Conservation (phyloP, 2,888 invertebrate species). For the Drosophila sordidapex region DNA sequence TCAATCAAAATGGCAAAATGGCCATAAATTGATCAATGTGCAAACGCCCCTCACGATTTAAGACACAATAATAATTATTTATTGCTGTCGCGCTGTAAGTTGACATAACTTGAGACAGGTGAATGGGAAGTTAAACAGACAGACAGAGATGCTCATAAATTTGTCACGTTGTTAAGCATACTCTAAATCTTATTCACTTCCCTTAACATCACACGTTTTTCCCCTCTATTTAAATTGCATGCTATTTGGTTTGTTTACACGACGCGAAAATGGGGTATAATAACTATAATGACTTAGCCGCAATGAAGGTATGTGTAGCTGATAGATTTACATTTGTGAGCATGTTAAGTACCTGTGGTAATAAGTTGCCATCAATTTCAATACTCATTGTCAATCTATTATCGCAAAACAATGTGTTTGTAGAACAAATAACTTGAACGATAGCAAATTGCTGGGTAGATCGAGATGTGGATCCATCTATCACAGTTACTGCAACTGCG, state of each 20-base stretch:
- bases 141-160: slow-evolving; percentile 45
- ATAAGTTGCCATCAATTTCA: not conserved
- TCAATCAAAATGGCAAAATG: slow-evolving; percentile 58
- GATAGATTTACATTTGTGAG: not conserved
- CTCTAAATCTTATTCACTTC: not conserved
- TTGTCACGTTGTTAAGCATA: slow-evolving; percentile 23
- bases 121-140: slow-evolving; percentile 8
- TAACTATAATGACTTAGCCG: not conserved
- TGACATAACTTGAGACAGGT: slow-evolving; percentile 51
- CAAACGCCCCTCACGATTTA: slow-evolving; percentile 8
- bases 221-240: not conserved
- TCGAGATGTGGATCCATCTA: not conserved
- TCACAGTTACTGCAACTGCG: slow-evolving; percentile 3
- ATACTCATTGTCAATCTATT: not conserved
- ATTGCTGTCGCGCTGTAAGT: slow-evolving; percentile 46
- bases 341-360: not conserved
- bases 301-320: not conserved
- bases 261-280: not conserved
- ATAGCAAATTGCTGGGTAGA: slow-evolving; percentile 13
- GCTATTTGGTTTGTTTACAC: slow-evolving; percentile 5
- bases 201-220: slow-evolving; percentile 21
- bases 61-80: slow-evolving; percentile 47
- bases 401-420: not conserved
- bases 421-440: not conserved
- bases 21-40: slow-evolving; percentile 54